Percentiles rank a stretch among this genome's conserved stretches.
These are phyloP conservation scores for Andrena trimmerana DNA, from an alignment of 2,888 invertebrate genomes.

Conservation along the genomic window DNA sequence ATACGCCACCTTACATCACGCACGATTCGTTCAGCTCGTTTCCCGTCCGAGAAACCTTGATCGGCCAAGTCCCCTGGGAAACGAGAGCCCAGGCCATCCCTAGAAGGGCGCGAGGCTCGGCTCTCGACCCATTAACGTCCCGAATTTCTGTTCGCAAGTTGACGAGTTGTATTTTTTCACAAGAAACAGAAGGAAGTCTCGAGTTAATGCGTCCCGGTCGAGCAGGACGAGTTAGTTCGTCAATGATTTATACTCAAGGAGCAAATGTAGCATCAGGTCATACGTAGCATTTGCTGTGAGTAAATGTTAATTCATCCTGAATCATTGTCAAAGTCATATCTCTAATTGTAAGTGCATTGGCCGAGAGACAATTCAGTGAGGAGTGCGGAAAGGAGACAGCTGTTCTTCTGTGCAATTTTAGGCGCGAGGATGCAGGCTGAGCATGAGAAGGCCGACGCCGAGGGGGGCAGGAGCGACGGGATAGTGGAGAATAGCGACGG, in stretches of 20 bases:
- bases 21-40: background rate
- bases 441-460: constrained; percentile 59
- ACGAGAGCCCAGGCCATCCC: background rate
- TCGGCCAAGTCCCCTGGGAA: background rate
- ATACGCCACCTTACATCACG: background rate
- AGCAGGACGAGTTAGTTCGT: no score
- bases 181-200: no score
- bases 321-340: no score
- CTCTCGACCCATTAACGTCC: no score
- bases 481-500: constrained; percentile 72
- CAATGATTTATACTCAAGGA: no score
- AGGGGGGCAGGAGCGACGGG: constrained; percentile 69
- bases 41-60: background rate
- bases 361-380: background rate
- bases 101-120: background rate
- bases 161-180: no score
- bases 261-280: no score
- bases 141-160: no score
- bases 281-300: no score
- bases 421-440: constrained; percentile 60
- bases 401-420: background rate
- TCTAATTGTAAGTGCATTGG: background rate
- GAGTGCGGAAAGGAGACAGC: background rate
- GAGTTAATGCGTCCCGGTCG: no score
- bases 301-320: no score